A percentile compares a stretch with the other conserved stretches of the same genome.
These are phyloP conservation scores for Onchidella celtica DNA, from an alignment of 2,888 invertebrate species.

Conservation along the genomic window DNA sequence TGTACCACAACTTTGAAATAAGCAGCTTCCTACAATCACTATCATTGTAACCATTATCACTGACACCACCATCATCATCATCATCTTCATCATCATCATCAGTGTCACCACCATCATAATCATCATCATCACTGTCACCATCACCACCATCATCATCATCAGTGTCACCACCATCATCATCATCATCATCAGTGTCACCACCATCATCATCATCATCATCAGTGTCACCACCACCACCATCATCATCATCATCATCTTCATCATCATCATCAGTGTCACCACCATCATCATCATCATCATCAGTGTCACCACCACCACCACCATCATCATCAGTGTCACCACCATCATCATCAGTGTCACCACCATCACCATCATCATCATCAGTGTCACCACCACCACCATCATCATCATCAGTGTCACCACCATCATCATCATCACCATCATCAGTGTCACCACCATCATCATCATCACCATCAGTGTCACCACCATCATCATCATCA, in stretches of 20 bases:
- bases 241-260: neutral
- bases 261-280: neutral
- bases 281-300: neutral
- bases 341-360: neutral
- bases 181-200: neutral
- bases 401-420: neutral
- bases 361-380: conserved; percentile 4
- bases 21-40: no score
- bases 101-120: no score
- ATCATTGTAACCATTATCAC: neutral
- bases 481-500: no score
- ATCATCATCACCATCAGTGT: no score
- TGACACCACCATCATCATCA: neutral
- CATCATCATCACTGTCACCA: neutral
- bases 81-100: neutral
- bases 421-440: neutral
- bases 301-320: no score
- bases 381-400: neutral
- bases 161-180: neutral
- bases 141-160: neutral
- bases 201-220: neutral
- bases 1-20: no score
- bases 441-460: no score
- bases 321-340: neutral
- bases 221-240: no score